Conservation (phyloP, 2,888 invertebrate genomes). For the Mesopsocus fuscifrons region DNA sequence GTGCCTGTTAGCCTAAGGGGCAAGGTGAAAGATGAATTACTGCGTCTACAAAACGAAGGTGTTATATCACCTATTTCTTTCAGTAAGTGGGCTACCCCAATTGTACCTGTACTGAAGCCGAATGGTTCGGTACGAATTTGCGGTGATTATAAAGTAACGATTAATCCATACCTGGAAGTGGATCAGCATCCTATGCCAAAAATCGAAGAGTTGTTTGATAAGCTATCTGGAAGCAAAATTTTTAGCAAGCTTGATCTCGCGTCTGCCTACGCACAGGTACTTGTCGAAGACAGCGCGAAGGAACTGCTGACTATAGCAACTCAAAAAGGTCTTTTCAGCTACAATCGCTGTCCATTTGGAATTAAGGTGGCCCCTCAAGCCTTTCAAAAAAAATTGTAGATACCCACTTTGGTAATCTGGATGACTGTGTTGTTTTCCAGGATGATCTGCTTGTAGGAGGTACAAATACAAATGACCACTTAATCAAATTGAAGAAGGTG, state of each 20-base stretch:
- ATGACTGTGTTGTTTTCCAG: too few species aligned
- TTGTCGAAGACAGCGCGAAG: conserved; percentile 11
- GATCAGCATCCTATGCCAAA: too few species aligned
- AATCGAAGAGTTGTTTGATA: too few species aligned
- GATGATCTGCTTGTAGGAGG: too few species aligned
- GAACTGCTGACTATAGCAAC: conserved; percentile 14
- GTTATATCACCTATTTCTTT: conserved; percentile 16
- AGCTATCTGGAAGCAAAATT: too few species aligned
- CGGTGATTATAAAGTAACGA: conserved; percentile 21
- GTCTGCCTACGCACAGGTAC: conserved; percentile 15
- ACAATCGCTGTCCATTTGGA: conserved; percentile 15
- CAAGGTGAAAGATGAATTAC: conserved; percentile 17
- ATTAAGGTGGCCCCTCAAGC: conserved; percentile 13
- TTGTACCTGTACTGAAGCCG: conserved; percentile 22
- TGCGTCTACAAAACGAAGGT: conserved; percentile 15
- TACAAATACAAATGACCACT: too few species aligned
- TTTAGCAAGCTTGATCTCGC: conserved; percentile 15
- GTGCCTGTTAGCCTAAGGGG: conserved; percentile 17
- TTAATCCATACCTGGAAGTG: conserved; percentile 19
- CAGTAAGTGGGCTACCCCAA: conserved; percentile 21
- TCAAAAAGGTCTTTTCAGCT: conserved; percentile 15
- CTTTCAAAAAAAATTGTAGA: conserved; percentile 16
- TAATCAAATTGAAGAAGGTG: too few species aligned
- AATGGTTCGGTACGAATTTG: conserved; percentile 21
- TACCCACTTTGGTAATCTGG: conserved; percentile 12